These are phyloP conservation scores for Euura saliciscinereae DNA, from an alignment of 1,140 invertebrate species.

Conservation along the genomic window DNA sequence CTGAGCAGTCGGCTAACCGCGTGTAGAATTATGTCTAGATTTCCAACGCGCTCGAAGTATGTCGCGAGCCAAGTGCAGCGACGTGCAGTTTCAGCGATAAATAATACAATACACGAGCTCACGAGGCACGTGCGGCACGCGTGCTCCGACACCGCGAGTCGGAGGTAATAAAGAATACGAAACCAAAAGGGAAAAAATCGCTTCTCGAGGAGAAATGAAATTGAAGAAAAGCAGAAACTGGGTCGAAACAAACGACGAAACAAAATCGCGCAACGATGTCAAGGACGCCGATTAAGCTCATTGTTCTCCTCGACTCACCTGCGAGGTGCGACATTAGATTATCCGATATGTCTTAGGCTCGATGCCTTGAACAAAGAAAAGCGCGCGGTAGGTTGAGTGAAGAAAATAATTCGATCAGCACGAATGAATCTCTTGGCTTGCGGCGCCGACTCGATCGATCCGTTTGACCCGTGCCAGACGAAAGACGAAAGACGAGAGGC, in stretches of 20 bases:
- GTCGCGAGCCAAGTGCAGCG: background rate
- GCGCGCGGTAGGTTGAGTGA: too few species aligned
- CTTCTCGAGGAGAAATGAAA: too few species aligned
- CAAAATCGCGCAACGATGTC: background rate
- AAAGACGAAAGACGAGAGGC: background rate
- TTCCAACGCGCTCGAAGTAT: background rate
- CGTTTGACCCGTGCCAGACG: background rate
- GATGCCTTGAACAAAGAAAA: too few species aligned
- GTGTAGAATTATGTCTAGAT: background rate
- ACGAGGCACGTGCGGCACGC: slow-evolving; percentile 53
- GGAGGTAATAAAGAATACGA: too few species aligned
- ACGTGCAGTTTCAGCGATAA: background rate
- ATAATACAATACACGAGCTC: background rate
- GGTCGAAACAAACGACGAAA: background rate
- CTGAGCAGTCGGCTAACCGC: background rate
- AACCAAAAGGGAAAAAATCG: too few species aligned
- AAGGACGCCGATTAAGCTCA: background rate
- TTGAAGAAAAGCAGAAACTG: background rate
- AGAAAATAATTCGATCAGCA: too few species aligned
- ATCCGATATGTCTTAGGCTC: too few species aligned
- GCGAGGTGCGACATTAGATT: too few species aligned
- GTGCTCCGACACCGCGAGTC: slow-evolving; percentile 35
- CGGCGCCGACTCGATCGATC: background rate
- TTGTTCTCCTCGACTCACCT: too few species aligned
- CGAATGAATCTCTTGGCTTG: too few species aligned